phyloP scores from a whole-genome alignment of 2,797 vertebrate genomes.

The Cyprinella venusta region DNA sequence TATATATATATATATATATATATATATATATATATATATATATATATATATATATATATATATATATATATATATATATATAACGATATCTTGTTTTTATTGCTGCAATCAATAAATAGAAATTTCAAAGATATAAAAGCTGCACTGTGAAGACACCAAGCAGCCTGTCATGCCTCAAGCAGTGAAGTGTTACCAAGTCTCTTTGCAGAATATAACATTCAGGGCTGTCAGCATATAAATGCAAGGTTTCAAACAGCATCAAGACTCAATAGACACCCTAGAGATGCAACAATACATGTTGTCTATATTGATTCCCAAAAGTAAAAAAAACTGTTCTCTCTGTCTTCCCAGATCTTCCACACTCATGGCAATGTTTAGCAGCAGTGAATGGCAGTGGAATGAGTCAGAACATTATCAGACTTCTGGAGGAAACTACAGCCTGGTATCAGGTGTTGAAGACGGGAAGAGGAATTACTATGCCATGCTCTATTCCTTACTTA shows the following conservation, averaged over 20 bases:
- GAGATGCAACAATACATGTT: neutral
- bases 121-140: neutral
- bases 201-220: neutral
- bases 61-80: too few species aligned
- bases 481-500: conserved; percentile 88
- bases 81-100: neutral
- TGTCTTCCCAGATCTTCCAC: conserved; percentile 49
- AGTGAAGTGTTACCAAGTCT: neutral
- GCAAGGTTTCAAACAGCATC: neutral
- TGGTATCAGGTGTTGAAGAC: conserved; percentile 54
- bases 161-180: neutral
- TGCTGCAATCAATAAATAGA: conserved; percentile 3
- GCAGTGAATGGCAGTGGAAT: conserved; percentile 77
- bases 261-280: neutral
- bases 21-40: too few species aligned
- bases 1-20: too few species aligned
- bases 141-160: neutral
- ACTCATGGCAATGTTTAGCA: conserved; percentile 82
- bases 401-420: conserved; percentile 70
- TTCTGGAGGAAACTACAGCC: conserved; percentile 70
- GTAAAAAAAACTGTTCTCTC: neutral
- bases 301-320: neutral
- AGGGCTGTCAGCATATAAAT: neutral
- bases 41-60: too few species aligned
- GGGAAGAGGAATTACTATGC: conserved; percentile 82